phyloP scores from a whole-genome alignment of 2,888 invertebrate species.

The Invenusta paracnida region DNA sequence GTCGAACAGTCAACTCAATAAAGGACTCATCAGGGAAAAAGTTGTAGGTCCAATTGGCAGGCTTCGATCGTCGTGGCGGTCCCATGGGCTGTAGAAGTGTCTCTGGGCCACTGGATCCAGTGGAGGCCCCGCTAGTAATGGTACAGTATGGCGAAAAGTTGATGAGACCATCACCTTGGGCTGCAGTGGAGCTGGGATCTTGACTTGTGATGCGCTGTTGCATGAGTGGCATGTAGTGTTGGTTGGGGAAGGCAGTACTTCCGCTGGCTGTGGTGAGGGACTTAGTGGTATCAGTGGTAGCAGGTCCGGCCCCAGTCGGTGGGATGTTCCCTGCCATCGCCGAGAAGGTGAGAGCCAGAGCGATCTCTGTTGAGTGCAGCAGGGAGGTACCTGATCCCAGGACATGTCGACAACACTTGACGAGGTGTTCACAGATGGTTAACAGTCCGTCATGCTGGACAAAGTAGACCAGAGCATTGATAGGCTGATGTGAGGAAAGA shows the following conservation, averaged over 20 bases:
- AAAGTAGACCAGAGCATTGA: neutral
- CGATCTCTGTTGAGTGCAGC: neutral
- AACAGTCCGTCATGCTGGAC: conserved; percentile 13
- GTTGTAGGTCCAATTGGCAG: conserved; percentile 91
- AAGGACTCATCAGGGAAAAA: conserved; percentile 81
- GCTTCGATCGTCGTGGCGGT: conserved; percentile 76
- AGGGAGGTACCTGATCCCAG: neutral
- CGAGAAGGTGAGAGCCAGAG: neutral
- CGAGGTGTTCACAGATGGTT: neutral
- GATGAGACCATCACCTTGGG: neutral
- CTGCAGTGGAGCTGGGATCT: neutral
- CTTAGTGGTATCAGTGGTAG: neutral
- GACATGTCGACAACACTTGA: neutral
- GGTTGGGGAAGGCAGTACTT: neutral
- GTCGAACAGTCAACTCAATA: conserved; percentile 76
- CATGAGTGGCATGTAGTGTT: neutral
- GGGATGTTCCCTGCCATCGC: neutral
- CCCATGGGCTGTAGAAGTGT: conserved; percentile 77
- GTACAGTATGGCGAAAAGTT: conserved; percentile 61
- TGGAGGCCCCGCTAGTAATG: conserved; percentile 75
- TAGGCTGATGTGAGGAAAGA: neutral
- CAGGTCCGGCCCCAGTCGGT: neutral
- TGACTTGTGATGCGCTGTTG: neutral
- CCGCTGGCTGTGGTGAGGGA: neutral
- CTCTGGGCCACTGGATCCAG: conserved; percentile 67